Conservation (phyloP, 92 coral and sea anemone species). For the Scolanthus callimorphus region DNA sequence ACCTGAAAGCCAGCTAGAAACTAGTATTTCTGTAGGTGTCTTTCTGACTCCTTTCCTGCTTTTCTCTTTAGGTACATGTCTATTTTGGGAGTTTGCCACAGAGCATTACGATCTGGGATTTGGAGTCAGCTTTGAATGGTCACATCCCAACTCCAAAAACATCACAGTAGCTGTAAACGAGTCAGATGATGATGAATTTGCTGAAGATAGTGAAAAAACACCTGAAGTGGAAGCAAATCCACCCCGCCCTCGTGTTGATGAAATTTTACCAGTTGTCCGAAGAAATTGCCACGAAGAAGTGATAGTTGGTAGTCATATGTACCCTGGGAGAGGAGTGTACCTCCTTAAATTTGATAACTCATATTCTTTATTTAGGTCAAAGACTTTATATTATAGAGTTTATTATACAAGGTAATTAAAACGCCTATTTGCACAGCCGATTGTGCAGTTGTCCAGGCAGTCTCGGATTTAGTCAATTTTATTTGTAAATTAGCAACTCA, state of each 20-base stretch:
- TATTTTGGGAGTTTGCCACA: constrained; percentile 99
- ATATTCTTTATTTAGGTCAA: constrained; percentile 92
- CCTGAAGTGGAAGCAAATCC: constrained; percentile 38
- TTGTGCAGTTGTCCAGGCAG: too few species aligned
- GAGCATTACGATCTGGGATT: constrained; percentile 94
- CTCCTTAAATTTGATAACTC: constrained; percentile 97
- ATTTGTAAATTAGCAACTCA: too few species aligned
- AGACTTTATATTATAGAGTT: constrained; percentile 93
- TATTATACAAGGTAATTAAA: constrained; percentile 89
- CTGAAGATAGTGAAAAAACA: constrained; percentile 54
- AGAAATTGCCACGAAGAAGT: constrained; percentile 98
- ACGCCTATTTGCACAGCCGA: too few species aligned
- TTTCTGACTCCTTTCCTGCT: too few species aligned
- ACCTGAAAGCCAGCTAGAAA: too few species aligned
- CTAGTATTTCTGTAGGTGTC: too few species aligned
- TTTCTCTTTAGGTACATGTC: constrained; percentile 70
- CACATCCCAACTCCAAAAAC: constrained; percentile 78
- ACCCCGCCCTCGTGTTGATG: constrained; percentile 77
- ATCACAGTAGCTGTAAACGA: constrained; percentile 91
- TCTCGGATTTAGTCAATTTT: too few species aligned
- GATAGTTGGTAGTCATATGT: constrained; percentile 96
- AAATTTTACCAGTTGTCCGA: constrained; percentile 92
- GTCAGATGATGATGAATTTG: constrained; percentile 83
- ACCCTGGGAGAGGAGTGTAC: constrained; percentile 96
- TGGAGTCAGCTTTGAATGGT: constrained; percentile 98